A percentile compares a stretch with the other conserved stretches of the same genome.
Conservation (phyloP, 2,797 vertebrate species). For the Xenopus petersii region DNA sequence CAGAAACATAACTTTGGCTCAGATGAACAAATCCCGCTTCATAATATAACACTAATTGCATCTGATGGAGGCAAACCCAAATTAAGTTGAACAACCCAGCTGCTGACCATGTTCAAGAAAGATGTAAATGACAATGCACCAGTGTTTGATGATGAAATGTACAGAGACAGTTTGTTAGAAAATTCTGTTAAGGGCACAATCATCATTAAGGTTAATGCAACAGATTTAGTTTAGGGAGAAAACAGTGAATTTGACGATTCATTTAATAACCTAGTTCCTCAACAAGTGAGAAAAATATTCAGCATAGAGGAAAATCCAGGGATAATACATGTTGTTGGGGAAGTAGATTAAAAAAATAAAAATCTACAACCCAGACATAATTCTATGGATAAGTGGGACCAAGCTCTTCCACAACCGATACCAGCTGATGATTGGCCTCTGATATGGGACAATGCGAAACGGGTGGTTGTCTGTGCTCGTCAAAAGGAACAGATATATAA, state of each 20-base stretch:
- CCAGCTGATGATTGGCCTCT: no score
- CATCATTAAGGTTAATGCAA: slow-evolving; percentile 67
- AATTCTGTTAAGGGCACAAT: slow-evolving; percentile 61
- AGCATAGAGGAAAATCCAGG: slow-evolving; percentile 48
- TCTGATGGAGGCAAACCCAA: slow-evolving; percentile 29
- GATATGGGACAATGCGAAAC: no score
- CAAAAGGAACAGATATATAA: no score
- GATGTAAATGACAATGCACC: slow-evolving; percentile 38
- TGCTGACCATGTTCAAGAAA: not conserved
- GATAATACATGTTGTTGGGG: slow-evolving; percentile 44
- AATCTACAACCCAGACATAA: slow-evolving; percentile 48
- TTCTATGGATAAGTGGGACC: no score
- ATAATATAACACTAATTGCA: slow-evolving; percentile 12
- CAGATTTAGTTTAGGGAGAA: slow-evolving; percentile 59
- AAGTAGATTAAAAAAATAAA: slow-evolving; percentile 55
- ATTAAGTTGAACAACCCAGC: slow-evolving; percentile 11
- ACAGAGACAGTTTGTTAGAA: slow-evolving; percentile 59
- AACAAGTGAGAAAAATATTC: slow-evolving; percentile 48
- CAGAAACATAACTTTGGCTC: slow-evolving; percentile 8
- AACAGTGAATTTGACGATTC: slow-evolving; percentile 59
- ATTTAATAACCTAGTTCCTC: slow-evolving; percentile 41
- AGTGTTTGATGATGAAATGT: slow-evolving; percentile 13
- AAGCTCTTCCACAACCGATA: no score
- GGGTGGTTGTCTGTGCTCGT: no score
- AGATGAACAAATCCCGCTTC: slow-evolving; percentile 20